Evolutionary conservation across 2,113 vertebrate genomes (phyloP).

Genomic region (Ailuropoda melanoleuca): DNA sequence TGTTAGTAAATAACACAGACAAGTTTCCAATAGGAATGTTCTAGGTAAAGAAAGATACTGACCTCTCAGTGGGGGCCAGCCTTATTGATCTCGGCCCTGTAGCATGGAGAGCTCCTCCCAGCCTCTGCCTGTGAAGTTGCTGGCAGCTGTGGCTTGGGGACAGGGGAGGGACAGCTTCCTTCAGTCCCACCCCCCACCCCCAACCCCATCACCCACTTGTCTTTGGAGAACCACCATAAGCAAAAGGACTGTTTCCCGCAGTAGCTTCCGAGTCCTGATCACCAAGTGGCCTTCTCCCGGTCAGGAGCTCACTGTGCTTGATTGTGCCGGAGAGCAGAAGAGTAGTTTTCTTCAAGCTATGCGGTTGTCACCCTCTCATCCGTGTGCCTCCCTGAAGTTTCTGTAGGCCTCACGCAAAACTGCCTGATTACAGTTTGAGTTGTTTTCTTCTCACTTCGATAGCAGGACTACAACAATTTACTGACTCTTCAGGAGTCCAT

Average conservation of each 20-base stretch:
- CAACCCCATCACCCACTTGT: neutral
- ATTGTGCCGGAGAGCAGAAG: neutral
- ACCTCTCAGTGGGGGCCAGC: neutral
- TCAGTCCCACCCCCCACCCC: accelerated
- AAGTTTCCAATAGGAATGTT: neutral
- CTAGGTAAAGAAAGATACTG: neutral
- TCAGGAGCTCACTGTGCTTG: neutral
- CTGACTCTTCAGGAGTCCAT: neutral
- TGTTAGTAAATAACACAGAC: neutral
- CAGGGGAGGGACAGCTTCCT: neutral
- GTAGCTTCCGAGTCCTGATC: neutral
- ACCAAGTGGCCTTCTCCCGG: neutral
- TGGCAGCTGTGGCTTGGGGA: too few species aligned
- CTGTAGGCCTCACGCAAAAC: neutral
- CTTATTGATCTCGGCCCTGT: neutral
- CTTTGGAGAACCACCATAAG: neutral
- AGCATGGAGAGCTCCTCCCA: neutral
- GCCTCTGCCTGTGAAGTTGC: neutral
- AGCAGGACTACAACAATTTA: neutral
- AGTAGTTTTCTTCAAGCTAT: neutral
- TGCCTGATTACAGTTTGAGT: neutral
- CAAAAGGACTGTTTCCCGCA: neutral
- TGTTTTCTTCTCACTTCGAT: neutral
- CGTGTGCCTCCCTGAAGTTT: neutral
- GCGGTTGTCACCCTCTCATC: neutral